phyloP scores from a whole-genome alignment of 2,888 invertebrate species.

The Yponomeuta evonymella region DNA sequence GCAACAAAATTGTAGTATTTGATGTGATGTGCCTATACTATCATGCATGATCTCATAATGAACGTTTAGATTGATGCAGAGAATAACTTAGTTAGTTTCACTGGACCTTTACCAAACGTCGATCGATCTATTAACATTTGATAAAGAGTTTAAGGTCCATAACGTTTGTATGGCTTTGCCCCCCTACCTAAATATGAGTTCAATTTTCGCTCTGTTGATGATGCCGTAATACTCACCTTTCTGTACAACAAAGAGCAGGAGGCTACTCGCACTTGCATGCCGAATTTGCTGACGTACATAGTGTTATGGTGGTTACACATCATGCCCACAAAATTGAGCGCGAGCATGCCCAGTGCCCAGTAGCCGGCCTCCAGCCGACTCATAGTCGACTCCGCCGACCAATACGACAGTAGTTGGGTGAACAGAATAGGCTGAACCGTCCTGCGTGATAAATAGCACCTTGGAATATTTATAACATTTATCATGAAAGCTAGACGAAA shows the following conservation, averaged over 20 bases:
- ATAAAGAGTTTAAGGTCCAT: no score
- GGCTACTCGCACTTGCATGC: slow-evolving; percentile 83
- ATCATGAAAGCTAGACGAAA: no score
- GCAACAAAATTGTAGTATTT: no score
- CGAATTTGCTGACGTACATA: slow-evolving; percentile 77
- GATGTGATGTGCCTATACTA: no score
- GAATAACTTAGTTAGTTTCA: no score
- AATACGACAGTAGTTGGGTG: slow-evolving; percentile 67
- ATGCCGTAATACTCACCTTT: slow-evolving; percentile 75
- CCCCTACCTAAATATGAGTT: no score
- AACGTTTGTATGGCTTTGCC: no score
- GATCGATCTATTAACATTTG: no score
- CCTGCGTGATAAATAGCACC: slow-evolving; percentile 37
- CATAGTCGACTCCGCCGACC: slow-evolving; percentile 57
- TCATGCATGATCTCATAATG: no score
- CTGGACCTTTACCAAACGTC: no score
- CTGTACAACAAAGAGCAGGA: slow-evolving; percentile 83
- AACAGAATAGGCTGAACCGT: slow-evolving; percentile 72
- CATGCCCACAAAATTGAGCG: slow-evolving; percentile 65
- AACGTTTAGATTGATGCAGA: no score
- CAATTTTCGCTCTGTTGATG: neutral
- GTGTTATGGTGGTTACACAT: slow-evolving; percentile 83
- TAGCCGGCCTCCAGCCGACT: slow-evolving; percentile 70
- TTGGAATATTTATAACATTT: no score
- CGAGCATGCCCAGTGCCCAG: slow-evolving; percentile 70